Base-by-base conservation (phyloP, 2,113 vertebrate genomes). In the Chamaetylas fuelleborni region DNA sequence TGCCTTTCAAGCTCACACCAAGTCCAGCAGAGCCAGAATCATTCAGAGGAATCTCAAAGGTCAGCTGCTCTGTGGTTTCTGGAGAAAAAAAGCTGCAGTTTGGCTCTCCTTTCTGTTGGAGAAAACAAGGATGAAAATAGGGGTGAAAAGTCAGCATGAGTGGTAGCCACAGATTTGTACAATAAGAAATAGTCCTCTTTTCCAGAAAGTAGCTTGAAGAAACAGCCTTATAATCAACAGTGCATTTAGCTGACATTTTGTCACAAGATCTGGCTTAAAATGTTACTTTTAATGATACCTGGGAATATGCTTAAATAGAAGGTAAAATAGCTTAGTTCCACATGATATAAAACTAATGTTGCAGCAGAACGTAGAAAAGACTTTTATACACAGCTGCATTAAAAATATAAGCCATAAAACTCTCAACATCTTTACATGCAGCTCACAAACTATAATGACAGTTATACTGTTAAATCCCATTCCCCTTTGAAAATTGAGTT, bases 1-100 rank as follows among this genome's bases (percentile, higher is more conserved):
- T 99, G 84, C 99, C 99, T 97, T 99, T 99, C 86, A 99, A 98
- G 97, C 99, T 99, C 96, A 99, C 96, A 18, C 99, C 99, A 36
- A 99, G 98, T 58, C 99, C 99, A 58, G 99, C 99, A 33, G 99
- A 99, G 50, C 99, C 99, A 1, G 98, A 99, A 93, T 99, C 99
- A 69, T 99, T 99, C 82, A 99, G 98, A 33, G 99, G 98, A 60
- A 99, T 98, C 97, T 99, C 99, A 38, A 99, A 99, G 93, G 98
- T 99, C 90, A 99, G 98, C 70, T 99, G 99, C 81, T 99, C 99
- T 34, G 99, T 99, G 24, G 98, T 98, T 56, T 98, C 99, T 48
- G 98, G 97, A 24, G 97, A 97, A 70, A 98, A 97, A 11, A 96
- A 54, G 24, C 57, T 97, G 88, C 97, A 98, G 93, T 95, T 97